Evolutionary conservation across 2,113 vertebrate species (phyloP).

Genomic region (Setophaga coronata): DNA sequence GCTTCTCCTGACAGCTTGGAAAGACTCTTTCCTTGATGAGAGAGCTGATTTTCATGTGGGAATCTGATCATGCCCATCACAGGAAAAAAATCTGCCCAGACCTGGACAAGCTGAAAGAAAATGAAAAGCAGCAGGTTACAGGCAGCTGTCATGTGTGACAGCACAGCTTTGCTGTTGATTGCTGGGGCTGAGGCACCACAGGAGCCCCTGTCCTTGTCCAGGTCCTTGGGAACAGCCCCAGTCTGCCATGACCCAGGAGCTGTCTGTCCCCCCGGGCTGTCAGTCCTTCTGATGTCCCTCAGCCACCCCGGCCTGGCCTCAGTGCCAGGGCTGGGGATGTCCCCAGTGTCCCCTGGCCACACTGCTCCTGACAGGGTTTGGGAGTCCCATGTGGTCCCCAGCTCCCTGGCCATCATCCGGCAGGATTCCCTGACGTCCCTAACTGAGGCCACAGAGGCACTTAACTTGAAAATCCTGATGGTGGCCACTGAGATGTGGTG

Average conservation of each 20-base stretch:
- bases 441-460: not conserved
- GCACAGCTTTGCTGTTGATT: not conserved
- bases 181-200: accelerated
- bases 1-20: not conserved
- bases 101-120: not conserved
- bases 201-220: not conserved
- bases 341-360: too few species aligned
- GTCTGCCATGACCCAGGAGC: accelerated
- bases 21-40: not conserved
- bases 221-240: accelerated
- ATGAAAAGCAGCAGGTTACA: not conserved
- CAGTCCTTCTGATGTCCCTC: not conserved
- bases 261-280: accelerated
- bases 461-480: not conserved
- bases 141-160: accelerated
- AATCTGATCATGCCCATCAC: not conserved
- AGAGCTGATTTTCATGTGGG: not conserved
- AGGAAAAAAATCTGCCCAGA: not conserved
- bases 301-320: accelerated
- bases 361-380: not conserved
- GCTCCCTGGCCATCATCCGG: accelerated
- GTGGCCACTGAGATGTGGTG: not conserved
- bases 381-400: accelerated
- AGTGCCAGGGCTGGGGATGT: not conserved
- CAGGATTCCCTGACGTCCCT: not conserved